Percentiles rank a stretch among this genome's conserved stretches.
phyloP scores from a whole-genome alignment of 2,113 vertebrate genomes.

The Onychorhynchus coronatus region DNA sequence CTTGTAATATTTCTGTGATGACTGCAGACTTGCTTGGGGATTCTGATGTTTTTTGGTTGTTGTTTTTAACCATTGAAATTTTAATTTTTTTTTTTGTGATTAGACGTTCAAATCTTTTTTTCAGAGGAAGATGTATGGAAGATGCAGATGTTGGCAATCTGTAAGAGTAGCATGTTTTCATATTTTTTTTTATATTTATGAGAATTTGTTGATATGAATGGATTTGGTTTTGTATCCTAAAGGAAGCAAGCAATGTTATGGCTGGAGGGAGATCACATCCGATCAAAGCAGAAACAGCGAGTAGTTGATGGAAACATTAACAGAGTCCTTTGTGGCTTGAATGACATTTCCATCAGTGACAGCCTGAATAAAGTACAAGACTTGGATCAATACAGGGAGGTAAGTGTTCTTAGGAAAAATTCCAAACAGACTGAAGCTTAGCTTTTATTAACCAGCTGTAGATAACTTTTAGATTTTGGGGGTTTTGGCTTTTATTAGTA shows the following conservation, averaged over 20 bases:
- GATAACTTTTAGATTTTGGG: not conserved
- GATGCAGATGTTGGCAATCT: not conserved
- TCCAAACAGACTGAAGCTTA: not conserved
- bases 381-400: constrained; percentile 79
- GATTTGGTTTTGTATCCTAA: constrained; percentile 13
- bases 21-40: not conserved
- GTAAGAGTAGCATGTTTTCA: not conserved
- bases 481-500: not conserved
- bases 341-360: constrained; percentile 78
- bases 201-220: not conserved
- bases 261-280: constrained; percentile 84
- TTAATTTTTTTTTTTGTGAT: not conserved
- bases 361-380: constrained; percentile 65
- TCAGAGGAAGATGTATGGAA: not conserved
- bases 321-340: constrained; percentile 85
- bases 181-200: not conserved
- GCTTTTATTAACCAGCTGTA: not conserved
- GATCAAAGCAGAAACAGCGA: constrained; percentile 77
- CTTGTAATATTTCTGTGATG: not conserved
- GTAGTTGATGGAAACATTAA: constrained; percentile 71
- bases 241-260: constrained; percentile 90
- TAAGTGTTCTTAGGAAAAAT: constrained; percentile 36
- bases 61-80: not conserved
- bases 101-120: not conserved
- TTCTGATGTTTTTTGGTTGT: not conserved